Evolutionary conservation across 92 coral and sea anemone genomes (phyloP).

Genomic region (Blastomussa wellsi): DNA sequence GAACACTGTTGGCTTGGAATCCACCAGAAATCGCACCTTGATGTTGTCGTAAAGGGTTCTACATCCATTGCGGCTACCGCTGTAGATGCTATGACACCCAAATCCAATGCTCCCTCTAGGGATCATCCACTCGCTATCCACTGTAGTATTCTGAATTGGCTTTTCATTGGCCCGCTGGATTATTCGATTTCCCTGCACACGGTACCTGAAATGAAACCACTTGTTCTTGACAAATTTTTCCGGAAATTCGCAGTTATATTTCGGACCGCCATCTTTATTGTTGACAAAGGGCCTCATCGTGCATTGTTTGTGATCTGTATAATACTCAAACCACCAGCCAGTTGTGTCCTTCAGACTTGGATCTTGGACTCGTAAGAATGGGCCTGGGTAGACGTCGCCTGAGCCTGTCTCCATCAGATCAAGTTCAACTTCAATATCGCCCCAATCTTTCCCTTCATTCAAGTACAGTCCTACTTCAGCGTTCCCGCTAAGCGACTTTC

Average conservation of each 20-base stretch:
- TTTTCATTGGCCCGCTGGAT: conserved; percentile 71
- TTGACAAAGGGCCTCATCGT: conserved; percentile 77
- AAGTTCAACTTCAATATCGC: conserved; percentile 74
- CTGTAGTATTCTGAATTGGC: conserved; percentile 60
- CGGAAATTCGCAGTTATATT: conserved; percentile 54
- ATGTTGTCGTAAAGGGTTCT: conserved; percentile 74
- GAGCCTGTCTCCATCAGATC: conserved; percentile 70
- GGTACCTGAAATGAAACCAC: conserved; percentile 75
- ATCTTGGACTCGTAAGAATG: conserved; percentile 63
- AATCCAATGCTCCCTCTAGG: conserved; percentile 66
- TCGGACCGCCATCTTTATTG: conserved; percentile 63
- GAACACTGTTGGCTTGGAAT: conserved; percentile 53
- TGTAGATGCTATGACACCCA: conserved; percentile 64
- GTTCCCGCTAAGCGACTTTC: conserved; percentile 46
- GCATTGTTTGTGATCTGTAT: conserved; percentile 47
- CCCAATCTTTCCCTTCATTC: conserved; percentile 65
- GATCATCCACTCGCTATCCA: conserved; percentile 66
- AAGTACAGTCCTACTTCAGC: conserved; percentile 66
- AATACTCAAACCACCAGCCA: conserved; percentile 87
- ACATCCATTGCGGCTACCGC: conserved; percentile 50
- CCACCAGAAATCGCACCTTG: conserved; percentile 54
- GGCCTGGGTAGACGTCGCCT: conserved; percentile 61
- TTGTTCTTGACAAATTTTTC: conserved; percentile 47
- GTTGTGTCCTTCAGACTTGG: conserved; percentile 49
- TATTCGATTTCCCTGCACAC: conserved; percentile 57